Percentiles rank a stretch among this genome's conserved stretches.
phyloP scores from a whole-genome alignment of 2,888 invertebrate species.

The Andrena praecox region DNA sequence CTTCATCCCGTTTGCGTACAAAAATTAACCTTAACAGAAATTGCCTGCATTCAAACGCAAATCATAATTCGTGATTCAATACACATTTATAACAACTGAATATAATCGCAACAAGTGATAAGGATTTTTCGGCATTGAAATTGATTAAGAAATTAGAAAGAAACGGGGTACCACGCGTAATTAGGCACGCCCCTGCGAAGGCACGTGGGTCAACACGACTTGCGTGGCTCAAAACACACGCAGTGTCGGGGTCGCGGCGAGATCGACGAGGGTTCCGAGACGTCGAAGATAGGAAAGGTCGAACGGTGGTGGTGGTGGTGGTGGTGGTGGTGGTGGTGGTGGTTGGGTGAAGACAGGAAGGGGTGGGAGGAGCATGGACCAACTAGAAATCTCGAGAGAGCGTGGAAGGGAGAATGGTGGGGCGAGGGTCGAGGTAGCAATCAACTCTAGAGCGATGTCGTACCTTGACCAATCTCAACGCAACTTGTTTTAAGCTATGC shows the following conservation, averaged over 20 bases:
- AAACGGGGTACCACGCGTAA: not conserved
- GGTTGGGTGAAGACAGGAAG: not conserved
- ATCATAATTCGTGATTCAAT: no score
- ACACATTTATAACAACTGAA: not conserved
- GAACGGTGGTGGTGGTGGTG: conserved; percentile 17
- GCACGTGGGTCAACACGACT: conserved; percentile 57
- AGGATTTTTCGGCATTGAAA: no score
- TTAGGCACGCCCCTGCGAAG: conserved; percentile 42
- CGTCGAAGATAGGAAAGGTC: conserved; percentile 49
- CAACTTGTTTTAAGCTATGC: conserved; percentile 84
- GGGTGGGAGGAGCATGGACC: conserved; percentile 33
- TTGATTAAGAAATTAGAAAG: not conserved
- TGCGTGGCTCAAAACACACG: conserved; percentile 44
- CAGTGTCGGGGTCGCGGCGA: conserved; percentile 47
- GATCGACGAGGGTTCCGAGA: conserved; percentile 45
- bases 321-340: conserved; percentile 12
- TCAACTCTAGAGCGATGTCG: conserved; percentile 80
- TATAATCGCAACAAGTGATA: not conserved
- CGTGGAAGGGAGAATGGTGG: conserved; percentile 31
- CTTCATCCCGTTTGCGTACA: not conserved
- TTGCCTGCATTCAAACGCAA: no score
- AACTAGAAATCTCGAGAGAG: conserved; percentile 34
- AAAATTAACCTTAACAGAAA: not conserved
- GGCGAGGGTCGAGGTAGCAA: conserved; percentile 65
- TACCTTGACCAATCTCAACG: conserved; percentile 84